A percentile compares a stretch with the other conserved stretches of the same genome.
These are phyloP conservation scores for Alligator sinensis DNA, from an alignment of 2,113 vertebrate genomes.

Conservation along the genomic window DNA sequence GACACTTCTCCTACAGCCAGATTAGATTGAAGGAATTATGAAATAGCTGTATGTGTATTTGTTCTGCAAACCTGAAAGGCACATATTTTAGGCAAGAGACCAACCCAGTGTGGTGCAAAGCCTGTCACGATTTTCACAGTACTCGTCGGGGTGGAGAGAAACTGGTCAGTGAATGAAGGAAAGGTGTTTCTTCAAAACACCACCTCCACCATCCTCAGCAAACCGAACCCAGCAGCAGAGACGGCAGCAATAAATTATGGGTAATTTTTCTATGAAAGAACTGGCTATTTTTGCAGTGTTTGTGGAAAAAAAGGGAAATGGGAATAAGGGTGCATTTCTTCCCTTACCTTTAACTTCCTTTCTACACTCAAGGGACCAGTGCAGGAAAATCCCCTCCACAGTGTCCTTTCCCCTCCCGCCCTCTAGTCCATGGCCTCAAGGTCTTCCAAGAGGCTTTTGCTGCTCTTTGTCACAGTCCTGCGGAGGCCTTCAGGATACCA, in stretches of 20 bases:
- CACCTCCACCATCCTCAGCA: constrained; percentile 27
- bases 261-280: not conserved
- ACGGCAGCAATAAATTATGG: constrained; percentile 17
- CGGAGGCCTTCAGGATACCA: too few relatives aligned
- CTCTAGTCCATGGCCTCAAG: not conserved
- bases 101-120: not conserved
- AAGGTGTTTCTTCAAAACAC: constrained; percentile 42
- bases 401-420: not conserved
- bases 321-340: not conserved
- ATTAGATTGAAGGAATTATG: constrained; percentile 62
- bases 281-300: constrained; percentile 12
- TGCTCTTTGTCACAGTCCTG: too few relatives aligned
- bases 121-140: constrained; percentile 39
- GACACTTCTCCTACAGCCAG: constrained; percentile 11
- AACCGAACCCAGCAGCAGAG: not conserved
- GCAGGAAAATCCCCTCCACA: not conserved
- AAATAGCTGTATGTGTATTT: constrained; percentile 67
- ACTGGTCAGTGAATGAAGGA: constrained; percentile 48
- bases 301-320: not conserved
- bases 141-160: constrained; percentile 56
- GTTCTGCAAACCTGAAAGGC: constrained; percentile 21
- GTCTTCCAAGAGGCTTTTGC: too few relatives aligned
- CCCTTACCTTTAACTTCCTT: not conserved
- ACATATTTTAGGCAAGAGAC: constrained; percentile 68
- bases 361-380: not conserved